These are phyloP conservation scores for Alligator sinensis DNA, from an alignment of 2,113 vertebrate genomes.

Conservation along the genomic window DNA sequence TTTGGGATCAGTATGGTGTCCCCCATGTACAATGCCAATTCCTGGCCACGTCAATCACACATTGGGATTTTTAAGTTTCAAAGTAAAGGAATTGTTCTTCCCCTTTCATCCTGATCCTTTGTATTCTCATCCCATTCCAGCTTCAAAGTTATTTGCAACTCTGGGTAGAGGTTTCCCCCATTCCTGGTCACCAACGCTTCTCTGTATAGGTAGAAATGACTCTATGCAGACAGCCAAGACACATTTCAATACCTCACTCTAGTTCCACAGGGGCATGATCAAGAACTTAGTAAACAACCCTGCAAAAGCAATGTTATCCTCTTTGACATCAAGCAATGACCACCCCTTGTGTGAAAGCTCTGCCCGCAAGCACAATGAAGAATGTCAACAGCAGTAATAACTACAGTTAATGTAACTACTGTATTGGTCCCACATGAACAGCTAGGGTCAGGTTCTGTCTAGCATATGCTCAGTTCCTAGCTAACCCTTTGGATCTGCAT, in stretches of 20 bases:
- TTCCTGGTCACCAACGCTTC: background rate
- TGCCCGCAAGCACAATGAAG: background rate
- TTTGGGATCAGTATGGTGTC: slow-evolving; percentile 43
- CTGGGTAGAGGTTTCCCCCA: background rate
- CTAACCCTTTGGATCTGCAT: background rate
- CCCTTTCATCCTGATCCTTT: slow-evolving; percentile 16
- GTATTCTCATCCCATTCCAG: background rate
- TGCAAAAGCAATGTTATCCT: background rate
- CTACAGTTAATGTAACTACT: background rate
- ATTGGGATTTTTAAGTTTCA: background rate
- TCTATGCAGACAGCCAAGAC: background rate
- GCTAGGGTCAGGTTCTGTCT: background rate
- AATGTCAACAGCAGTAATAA: background rate
- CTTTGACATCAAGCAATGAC: background rate
- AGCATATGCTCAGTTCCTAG: background rate
- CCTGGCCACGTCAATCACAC: slow-evolving; percentile 46
- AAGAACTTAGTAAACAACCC: background rate
- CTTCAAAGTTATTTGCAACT: background rate
- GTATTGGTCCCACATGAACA: background rate
- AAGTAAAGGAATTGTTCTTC: slow-evolving; percentile 35
- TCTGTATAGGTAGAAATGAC: background rate
- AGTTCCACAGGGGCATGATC: background rate
- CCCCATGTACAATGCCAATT: slow-evolving; percentile 52
- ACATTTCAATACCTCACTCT: background rate
- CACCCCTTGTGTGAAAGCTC: background rate